These are phyloP conservation scores for Brachyopa scutellaris DNA, from an alignment of 2,888 invertebrate species.

Conservation along the genomic window DNA sequence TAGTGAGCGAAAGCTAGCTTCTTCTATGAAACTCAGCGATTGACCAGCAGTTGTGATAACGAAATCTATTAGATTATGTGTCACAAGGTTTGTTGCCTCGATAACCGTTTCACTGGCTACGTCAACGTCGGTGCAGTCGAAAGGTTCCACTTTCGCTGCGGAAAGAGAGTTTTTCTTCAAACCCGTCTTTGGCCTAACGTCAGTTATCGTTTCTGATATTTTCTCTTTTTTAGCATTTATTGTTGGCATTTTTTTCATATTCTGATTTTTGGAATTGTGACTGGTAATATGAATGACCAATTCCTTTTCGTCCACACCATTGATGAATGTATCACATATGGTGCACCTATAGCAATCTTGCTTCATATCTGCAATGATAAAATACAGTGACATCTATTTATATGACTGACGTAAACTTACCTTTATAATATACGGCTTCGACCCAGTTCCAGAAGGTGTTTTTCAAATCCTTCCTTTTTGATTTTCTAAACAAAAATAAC, in stretches of 20 bases:
- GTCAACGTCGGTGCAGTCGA: constrained; percentile 7
- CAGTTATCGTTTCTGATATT: constrained; percentile 27
- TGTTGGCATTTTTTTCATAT: constrained; percentile 7
- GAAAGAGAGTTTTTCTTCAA: constrained; percentile 23
- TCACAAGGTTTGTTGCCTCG: constrained; percentile 30
- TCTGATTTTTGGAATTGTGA: constrained; percentile 41
- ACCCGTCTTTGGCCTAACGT: constrained; percentile 14
- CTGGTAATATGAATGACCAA: constrained; percentile 21
- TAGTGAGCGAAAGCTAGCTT: constrained; percentile 28
- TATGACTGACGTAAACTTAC: constrained; percentile 5
- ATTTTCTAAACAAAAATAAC: constrained; percentile 35
- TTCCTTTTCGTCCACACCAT: constrained; percentile 10
- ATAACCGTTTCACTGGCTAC: background rate
- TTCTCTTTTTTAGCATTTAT: constrained; percentile 50
- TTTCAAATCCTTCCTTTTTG: constrained; percentile 11
- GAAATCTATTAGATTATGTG: constrained; percentile 36
- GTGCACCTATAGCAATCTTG: constrained; percentile 49
- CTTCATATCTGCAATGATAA: constrained; percentile 17
- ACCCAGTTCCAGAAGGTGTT: constrained; percentile 35
- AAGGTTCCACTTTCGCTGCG: constrained; percentile 12
- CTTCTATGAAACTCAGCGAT: constrained; percentile 37
- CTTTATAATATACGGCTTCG: constrained; percentile 41
- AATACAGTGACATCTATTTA: background rate
- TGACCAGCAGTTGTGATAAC: constrained; percentile 36
- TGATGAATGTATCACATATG: constrained; percentile 30